These are phyloP conservation scores for Pomacea maculata DNA, from an alignment of 1,140 invertebrate species.

Conservation along the genomic window DNA sequence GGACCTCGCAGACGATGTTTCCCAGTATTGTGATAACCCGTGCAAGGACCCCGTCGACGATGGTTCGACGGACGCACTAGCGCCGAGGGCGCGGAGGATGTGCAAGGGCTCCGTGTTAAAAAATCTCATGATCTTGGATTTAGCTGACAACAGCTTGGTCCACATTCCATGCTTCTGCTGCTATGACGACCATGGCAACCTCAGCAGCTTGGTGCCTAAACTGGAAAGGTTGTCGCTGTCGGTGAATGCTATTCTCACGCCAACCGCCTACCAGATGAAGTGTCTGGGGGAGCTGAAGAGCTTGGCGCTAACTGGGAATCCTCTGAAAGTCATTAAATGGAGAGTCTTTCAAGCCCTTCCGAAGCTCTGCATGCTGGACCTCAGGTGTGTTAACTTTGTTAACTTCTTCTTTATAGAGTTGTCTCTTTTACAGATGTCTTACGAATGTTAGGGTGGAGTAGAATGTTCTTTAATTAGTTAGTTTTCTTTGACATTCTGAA, in stretches of 20 bases:
- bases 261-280: background rate
- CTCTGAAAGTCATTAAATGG: background rate
- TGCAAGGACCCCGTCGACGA: background rate
- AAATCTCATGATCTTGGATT: constrained; percentile 2
- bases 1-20: background rate
- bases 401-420: background rate
- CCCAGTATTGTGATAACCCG: background rate
- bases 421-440: too few species aligned
- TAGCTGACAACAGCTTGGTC: constrained; percentile 1
- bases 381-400: background rate
- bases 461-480: too few species aligned
- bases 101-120: background rate
- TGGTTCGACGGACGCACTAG: background rate
- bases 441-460: background rate
- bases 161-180: constrained; percentile 1
- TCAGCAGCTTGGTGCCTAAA: background rate
- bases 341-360: background rate
- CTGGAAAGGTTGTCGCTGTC: background rate
- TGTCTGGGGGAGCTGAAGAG: constrained; percentile 4
- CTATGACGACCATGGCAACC: background rate
- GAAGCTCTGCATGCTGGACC: background rate
- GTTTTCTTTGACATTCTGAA: too few species aligned
- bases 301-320: constrained; percentile 9
- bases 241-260: constrained; percentile 2
- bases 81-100: background rate